Conservation (phyloP, 1,140 invertebrate species). For the Oryzaephilus surinamensis region DNA sequence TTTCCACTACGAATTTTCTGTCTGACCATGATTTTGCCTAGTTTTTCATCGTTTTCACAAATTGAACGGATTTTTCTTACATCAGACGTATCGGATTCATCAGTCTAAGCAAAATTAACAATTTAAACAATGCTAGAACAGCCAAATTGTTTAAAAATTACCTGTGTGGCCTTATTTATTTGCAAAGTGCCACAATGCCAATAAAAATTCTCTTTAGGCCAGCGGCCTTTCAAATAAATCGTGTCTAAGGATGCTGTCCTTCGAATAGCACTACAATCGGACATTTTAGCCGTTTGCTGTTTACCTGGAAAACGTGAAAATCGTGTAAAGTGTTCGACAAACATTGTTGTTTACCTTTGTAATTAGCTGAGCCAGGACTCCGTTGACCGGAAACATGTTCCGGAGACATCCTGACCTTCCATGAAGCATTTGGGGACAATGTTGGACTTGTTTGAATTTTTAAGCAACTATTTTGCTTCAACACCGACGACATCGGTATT, state of each 20-base stretch:
- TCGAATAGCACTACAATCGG: constrained; percentile 46
- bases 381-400: constrained; percentile 53
- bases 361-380: constrained; percentile 58
- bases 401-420: constrained; percentile 49
- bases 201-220: constrained; percentile 55
- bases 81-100: neutral
- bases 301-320: neutral
- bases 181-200: constrained; percentile 58
- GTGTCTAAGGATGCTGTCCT: constrained; percentile 65
- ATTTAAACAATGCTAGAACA: neutral
- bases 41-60: no score
- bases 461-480: constrained; percentile 48
- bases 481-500: constrained; percentile 55
- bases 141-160: constrained; percentile 30
- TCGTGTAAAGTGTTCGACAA: neutral
- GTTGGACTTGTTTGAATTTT: constrained; percentile 54
- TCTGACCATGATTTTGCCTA: no score
- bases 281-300: neutral
- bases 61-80: constrained; percentile 6
- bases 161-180: constrained; percentile 68
- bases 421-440: constrained; percentile 50
- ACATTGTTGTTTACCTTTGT: constrained; percentile 45
- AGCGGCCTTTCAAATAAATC: constrained; percentile 61
- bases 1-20: neutral
- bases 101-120: constrained; percentile 8